Evolutionary conservation across 2,888 invertebrate species (phyloP), one percentile per base, ranked within the genome.

Genomic region (Dorcus hopei): DNA sequence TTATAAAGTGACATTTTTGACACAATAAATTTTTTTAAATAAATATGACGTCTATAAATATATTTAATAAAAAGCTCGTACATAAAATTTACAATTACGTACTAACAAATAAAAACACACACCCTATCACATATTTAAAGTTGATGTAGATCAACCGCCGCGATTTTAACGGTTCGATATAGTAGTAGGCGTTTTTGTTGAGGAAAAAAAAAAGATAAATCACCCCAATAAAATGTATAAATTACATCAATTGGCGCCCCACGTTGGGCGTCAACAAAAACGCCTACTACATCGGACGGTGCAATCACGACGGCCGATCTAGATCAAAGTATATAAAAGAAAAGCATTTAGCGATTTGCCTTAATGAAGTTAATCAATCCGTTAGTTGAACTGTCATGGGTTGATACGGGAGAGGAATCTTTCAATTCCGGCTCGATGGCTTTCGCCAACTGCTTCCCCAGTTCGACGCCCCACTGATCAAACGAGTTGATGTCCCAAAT

Each of bases 401-500:
- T 85, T 23, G 86, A 81, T 9, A 91, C 85, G 0, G 86, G 84
- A 42, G 80, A 83, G 23, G 80, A 80, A 70, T 86, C 85, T 61
- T 86, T 83, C 48, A 99, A 80, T 77, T 99, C 98, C 0, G 96
- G 94, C 76, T 98, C 96, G 67, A 99, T 98, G n/a, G 91, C 93
- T 80, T 98, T 98, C 1, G 99, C 99, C 68, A 99, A 80, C 76
- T 97, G 96, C 78, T 99, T 99, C 53, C 99, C 99, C 67, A 99
- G 84, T 79, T 99, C 99, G 52, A 99, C 99, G 39, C 99, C 99
- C 97, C 98, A 99, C 75, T 99, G 99, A 82, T 99, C 99, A 79
- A 91, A 99, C 0, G 98, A 98, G 79, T 99, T 99, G 75, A 99
- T 97, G 79, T 98, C 94, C 99, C 99, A 99, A 72, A 99, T 92